Evolutionary conservation across 2,113 vertebrate genomes (phyloP).

Genomic region (Pseudois nayaur): DNA sequence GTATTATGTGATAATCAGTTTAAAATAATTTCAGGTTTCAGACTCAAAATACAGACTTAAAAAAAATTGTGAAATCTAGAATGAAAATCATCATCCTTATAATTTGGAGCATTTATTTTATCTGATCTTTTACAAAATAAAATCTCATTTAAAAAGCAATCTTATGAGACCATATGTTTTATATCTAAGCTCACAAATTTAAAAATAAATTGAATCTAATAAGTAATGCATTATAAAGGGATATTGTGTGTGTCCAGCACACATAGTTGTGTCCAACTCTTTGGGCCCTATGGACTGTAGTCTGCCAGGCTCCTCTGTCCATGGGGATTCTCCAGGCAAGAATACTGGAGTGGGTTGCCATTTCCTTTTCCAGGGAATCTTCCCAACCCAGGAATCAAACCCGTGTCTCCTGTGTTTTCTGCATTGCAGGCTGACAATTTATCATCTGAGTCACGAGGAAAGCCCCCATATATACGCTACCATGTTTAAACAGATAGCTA

Average conservation of each 20-base stretch:
- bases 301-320: not conserved
- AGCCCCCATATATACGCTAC: not conserved
- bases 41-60: not conserved
- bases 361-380: not conserved
- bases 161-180: not conserved
- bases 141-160: not conserved
- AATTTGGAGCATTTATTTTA: not conserved
- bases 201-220: not conserved
- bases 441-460: not conserved
- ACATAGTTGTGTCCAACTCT: not conserved
- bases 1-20: not conserved
- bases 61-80: not conserved
- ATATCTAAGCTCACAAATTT: not conserved
- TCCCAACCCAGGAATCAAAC: not conserved
- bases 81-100: not conserved
- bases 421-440: not conserved
- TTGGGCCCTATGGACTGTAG: not conserved
- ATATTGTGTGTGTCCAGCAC: not conserved
- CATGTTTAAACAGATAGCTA: not conserved
- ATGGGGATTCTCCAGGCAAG: not conserved
- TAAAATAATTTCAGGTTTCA: not conserved
- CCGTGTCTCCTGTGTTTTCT: rapidly evolving
- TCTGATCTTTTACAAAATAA: not conserved
- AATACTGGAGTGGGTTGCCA: not conserved
- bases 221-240: not conserved